phyloP scores from a whole-genome alignment of 2,797 vertebrate genomes.

The Cynopterus sphinx region DNA sequence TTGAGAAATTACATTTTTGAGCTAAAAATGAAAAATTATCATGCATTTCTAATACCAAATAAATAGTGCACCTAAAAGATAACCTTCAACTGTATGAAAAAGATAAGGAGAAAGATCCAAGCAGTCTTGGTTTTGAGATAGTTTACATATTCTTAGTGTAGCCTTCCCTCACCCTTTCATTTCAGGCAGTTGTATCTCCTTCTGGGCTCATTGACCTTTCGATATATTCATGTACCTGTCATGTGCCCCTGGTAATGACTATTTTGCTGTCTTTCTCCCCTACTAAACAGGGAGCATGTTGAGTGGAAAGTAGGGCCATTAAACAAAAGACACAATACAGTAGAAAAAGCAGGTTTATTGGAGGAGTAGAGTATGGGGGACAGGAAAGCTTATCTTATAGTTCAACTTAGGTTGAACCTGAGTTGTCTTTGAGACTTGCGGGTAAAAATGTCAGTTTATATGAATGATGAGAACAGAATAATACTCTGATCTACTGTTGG shows the following conservation, averaged over 20 bases:
- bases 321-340: background rate
- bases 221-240: background rate
- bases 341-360: background rate
- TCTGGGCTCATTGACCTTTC: background rate
- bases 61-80: background rate
- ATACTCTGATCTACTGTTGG: background rate
- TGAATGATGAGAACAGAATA: background rate
- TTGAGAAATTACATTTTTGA: background rate
- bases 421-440: background rate
- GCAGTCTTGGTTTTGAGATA: background rate
- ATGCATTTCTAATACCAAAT: background rate
- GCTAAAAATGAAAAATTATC: background rate
- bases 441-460: background rate
- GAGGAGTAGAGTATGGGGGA: background rate
- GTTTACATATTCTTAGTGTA: background rate
- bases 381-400: background rate
- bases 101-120: background rate
- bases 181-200: background rate
- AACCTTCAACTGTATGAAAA: background rate
- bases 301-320: background rate
- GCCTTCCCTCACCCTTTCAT: background rate
- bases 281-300: background rate
- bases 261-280: background rate
- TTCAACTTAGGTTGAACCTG: background rate
- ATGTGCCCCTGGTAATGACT: background rate